phyloP scores from a whole-genome alignment of 37 sponge, comb jelly and placozoan species.

The Theonella swinhoei region DNA sequence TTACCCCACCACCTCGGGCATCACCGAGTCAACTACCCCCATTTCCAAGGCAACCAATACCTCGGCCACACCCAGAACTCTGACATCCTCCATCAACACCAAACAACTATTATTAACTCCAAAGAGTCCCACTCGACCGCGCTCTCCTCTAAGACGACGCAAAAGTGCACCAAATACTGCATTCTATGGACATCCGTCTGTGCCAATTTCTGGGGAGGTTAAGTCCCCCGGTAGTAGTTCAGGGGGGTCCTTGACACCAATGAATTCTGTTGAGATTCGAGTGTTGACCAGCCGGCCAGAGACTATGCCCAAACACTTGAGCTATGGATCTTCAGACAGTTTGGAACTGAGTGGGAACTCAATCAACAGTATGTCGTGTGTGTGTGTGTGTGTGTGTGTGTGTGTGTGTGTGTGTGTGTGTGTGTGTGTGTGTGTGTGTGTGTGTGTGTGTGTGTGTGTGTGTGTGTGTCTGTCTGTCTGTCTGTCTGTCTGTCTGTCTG shows the following conservation, averaged over 20 bases:
- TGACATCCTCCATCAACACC: background rate
- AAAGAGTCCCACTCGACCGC: too few species aligned
- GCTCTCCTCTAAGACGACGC: background rate
- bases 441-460: conserved; percentile 54
- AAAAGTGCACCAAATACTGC: background rate
- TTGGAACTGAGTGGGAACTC: conserved; percentile 6
- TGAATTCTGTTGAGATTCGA: background rate
- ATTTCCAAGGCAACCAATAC: background rate
- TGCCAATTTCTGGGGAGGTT: background rate
- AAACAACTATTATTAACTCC: too few species aligned
- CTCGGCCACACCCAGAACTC: background rate
- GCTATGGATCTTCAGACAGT: background rate
- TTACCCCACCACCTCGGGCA: background rate
- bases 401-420: background rate
- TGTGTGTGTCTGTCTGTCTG: conserved; percentile 49
- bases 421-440: conserved; percentile 49
- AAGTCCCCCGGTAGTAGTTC: background rate
- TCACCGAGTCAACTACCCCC: background rate
- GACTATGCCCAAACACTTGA: background rate
- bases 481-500: conserved; percentile 41
- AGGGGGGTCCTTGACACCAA: background rate
- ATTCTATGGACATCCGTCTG: background rate
- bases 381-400: background rate
- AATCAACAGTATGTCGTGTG: conserved; percentile 4
- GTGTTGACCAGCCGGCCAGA: background rate